Evolutionary conservation across 2,797 vertebrate genomes (phyloP).

Genomic region (Pangasius djambal): DNA sequence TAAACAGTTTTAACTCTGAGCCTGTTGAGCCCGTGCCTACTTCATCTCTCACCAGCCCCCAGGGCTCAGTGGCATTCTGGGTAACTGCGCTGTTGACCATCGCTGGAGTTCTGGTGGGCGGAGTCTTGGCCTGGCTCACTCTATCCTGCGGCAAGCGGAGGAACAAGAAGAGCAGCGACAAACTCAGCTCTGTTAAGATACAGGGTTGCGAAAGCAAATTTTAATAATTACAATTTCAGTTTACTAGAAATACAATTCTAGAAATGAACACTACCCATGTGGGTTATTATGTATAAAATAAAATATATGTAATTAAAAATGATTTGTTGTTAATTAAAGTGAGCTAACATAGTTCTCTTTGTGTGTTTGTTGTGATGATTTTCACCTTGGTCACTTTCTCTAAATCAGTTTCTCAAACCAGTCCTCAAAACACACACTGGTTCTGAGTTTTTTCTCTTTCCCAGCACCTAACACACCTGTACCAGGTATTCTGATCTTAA

Average conservation of each 20-base stretch:
- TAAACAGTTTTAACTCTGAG: not conserved
- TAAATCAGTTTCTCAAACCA: not conserved
- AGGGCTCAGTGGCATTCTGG: not conserved
- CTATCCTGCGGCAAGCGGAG: not conserved
- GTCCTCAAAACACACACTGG: not conserved
- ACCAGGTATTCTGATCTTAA: not conserved
- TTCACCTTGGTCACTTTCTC: not conserved
- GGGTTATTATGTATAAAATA: not conserved
- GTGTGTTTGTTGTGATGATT: not conserved
- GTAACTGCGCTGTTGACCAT: not conserved
- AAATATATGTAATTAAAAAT: not conserved
- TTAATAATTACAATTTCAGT: not conserved
- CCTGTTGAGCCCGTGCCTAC: not conserved
- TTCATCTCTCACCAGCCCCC: not conserved
- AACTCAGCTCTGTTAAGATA: not conserved
- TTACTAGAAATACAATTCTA: not conserved
- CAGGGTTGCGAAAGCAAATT: not conserved
- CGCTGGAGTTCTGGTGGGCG: conserved; percentile 9
- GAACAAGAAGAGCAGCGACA: not conserved
- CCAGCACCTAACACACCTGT: not conserved
- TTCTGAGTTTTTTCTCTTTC: not conserved
- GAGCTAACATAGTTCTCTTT: not conserved
- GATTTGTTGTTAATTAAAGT: not conserved
- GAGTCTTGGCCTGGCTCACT: not conserved
- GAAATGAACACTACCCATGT: not conserved